Evolutionary conservation across 92 coral and sea anemone species (phyloP).

Genomic region (Actinernus sp.): DNA sequence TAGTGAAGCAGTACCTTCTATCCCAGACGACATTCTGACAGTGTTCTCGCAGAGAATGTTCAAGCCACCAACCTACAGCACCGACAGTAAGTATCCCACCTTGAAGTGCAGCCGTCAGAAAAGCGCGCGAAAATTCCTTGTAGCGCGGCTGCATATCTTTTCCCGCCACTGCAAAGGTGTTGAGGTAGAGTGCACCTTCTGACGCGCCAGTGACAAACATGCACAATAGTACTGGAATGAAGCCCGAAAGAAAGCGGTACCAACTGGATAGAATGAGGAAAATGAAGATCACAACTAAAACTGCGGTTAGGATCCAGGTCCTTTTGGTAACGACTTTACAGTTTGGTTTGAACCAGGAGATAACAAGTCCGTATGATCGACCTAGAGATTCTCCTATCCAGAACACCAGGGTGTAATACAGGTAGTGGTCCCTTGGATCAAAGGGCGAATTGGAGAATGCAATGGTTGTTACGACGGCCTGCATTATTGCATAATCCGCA

Average conservation of each 20-base stretch:
- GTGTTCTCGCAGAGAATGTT: constrained; percentile 10
- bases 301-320: constrained; percentile 31
- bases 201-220: constrained; percentile 17
- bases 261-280: constrained; percentile 17
- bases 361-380: constrained; percentile 32
- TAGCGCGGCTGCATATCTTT: constrained; percentile 7
- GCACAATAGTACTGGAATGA: neutral
- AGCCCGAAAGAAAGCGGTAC: constrained; percentile 23
- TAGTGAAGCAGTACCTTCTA: constrained; percentile 19
- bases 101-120: constrained; percentile 23
- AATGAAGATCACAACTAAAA: constrained; percentile 11
- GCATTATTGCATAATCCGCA: constrained; percentile 21
- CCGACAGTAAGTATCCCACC: constrained; percentile 28
- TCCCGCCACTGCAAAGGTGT: constrained; percentile 55
- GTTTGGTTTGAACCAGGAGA: constrained; percentile 17
- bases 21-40: neutral
- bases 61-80: constrained; percentile 10
- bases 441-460: constrained; percentile 31
- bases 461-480: constrained; percentile 23
- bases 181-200: constrained; percentile 42
- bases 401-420: constrained; percentile 17
- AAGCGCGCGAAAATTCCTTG: constrained; percentile 45
- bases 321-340: constrained; percentile 21
- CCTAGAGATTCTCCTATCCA: constrained; percentile 23
- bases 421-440: constrained; percentile 36